These are phyloP conservation scores for Eulemur macaco DNA, from an alignment of 2,113 vertebrate genomes.

Conservation along the genomic window DNA sequence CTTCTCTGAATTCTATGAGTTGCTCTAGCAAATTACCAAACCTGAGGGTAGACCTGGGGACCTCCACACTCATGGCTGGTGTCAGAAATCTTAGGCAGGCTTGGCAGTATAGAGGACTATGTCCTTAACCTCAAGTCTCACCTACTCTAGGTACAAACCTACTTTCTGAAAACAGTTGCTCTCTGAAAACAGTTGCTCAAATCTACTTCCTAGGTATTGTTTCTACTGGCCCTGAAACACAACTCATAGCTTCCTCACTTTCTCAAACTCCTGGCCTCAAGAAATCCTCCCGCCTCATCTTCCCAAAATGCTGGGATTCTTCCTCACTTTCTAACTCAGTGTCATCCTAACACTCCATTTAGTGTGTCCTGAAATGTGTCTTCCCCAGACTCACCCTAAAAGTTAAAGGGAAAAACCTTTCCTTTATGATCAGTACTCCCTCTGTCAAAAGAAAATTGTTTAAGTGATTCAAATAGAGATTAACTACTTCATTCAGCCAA, in stretches of 20 bases:
- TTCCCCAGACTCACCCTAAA: background rate
- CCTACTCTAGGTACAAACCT: background rate
- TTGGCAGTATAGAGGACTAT: background rate
- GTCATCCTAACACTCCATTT: background rate
- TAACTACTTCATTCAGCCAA: background rate
- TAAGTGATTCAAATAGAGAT: background rate
- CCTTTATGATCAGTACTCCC: background rate
- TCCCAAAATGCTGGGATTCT: background rate
- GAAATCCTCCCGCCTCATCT: too few relatives aligned
- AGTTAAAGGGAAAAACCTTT: background rate
- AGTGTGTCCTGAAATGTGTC: background rate
- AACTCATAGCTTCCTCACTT: background rate
- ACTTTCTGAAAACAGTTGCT: background rate
- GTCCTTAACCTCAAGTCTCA: background rate
- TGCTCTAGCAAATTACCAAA: background rate
- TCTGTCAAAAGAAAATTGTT: slow-evolving; percentile 22
- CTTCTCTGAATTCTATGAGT: background rate
- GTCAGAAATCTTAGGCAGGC: background rate
- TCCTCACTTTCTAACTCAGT: background rate
- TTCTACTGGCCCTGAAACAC: background rate
- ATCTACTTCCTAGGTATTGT: background rate
- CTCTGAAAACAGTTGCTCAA: background rate
- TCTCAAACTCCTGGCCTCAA: background rate
- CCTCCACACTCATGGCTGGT: background rate
- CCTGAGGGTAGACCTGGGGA: background rate